phyloP scores from a whole-genome alignment of 2,113 vertebrate genomes.

The pig (Sus scrofa) region T2T-Sscrofa CM000815.6:96936001-96936500 shows the following conservation, averaged over 20 bases:
- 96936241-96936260: not conserved
- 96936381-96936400: conserved; percentile 54
- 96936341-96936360: conserved; percentile 26
- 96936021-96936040: not conserved
- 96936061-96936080: not conserved
- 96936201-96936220: not conserved
- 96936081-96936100: not conserved
- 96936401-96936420: conserved; percentile 53
- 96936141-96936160: not conserved
- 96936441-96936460: not conserved
- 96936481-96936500: conserved; percentile 4
- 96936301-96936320: conserved; percentile 46
- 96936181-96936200: not conserved
- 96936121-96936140: not conserved
- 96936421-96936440: not conserved
- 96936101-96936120: not conserved
- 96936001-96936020: not conserved
- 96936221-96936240: not conserved
- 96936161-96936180: not conserved
- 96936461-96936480: not conserved
- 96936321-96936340: conserved; percentile 64
- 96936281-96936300: not conserved
- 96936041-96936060: not conserved
- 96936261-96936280: not conserved
- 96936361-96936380: conserved; percentile 49